These are phyloP conservation scores for Eretmodus cyanostictus DNA, from an alignment of 2,113 vertebrate genomes.

Conservation along the genomic window DNA sequence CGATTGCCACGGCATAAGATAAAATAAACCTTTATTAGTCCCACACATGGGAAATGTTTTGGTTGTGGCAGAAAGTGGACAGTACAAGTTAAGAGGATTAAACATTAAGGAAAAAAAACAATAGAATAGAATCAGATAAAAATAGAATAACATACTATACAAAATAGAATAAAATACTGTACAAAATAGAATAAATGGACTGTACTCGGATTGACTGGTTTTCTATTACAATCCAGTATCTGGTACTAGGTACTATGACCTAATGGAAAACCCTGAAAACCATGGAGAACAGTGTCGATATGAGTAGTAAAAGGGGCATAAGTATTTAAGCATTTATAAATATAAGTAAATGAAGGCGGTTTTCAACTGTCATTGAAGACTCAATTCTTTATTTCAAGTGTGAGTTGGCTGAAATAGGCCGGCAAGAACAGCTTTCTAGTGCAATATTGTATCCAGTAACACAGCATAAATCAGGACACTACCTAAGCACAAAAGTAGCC, in stretches of 20 bases:
- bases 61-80: background rate
- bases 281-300: accelerated
- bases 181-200: background rate
- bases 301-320: background rate
- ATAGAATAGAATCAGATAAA: background rate
- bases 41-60: background rate
- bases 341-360: background rate
- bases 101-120: background rate
- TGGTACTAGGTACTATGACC: background rate
- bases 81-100: background rate
- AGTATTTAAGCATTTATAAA: background rate
- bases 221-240: background rate
- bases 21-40: background rate
- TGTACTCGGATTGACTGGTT: background rate
- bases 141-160: background rate
- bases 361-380: background rate
- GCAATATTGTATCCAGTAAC: background rate
- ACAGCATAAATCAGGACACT: background rate
- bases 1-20: background rate
- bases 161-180: background rate
- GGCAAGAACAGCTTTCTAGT: background rate
- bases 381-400: background rate
- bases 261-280: background rate
- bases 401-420: background rate
- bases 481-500: background rate